A percentile compares a stretch with the other conserved stretches of the same genome.
Conservation (phyloP, 1,140 invertebrate species). For the Elymnias hypermnestra region DNA sequence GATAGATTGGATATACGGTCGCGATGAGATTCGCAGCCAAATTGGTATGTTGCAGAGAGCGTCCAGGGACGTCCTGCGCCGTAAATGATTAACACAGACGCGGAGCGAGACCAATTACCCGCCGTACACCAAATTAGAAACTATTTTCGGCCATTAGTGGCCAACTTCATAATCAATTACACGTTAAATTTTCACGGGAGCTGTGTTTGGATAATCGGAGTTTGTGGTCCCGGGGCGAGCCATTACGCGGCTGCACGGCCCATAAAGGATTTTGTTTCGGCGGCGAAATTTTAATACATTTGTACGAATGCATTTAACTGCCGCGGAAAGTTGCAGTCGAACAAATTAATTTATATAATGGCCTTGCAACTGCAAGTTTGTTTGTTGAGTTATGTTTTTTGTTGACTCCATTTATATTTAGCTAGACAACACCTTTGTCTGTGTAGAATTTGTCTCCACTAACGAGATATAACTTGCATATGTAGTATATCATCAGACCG, state of each 20-base stretch:
- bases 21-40: conserved; percentile 17
- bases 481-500: no score
- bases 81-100: conserved; percentile 65
- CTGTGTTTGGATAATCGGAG: conserved; percentile 69
- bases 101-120: conserved; percentile 67
- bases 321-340: conserved; percentile 24
- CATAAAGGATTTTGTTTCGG: conserved; percentile 67
- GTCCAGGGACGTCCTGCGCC: conserved; percentile 38
- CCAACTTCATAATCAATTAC: conserved; percentile 75
- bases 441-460: no score
- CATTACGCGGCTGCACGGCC: conserved; percentile 52
- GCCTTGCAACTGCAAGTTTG: not conserved
- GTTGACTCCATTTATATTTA: no score
- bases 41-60: conserved; percentile 37
- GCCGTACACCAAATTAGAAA: conserved; percentile 72
- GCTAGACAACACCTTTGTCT: no score
- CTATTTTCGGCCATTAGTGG: conserved; percentile 73
- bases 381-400: no score
- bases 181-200: conserved; percentile 72
- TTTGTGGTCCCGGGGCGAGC: conserved; percentile 72
- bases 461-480: no score
- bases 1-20: conserved; percentile 2
- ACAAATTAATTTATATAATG: conserved; percentile 27
- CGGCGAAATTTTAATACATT: conserved; percentile 62
- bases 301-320: conserved; percentile 54